Evolutionary conservation across 1,140 invertebrate genomes (phyloP), one percentile per base, ranked within the genome.

Genomic region (Leguminivora glycinivorella): DNA sequence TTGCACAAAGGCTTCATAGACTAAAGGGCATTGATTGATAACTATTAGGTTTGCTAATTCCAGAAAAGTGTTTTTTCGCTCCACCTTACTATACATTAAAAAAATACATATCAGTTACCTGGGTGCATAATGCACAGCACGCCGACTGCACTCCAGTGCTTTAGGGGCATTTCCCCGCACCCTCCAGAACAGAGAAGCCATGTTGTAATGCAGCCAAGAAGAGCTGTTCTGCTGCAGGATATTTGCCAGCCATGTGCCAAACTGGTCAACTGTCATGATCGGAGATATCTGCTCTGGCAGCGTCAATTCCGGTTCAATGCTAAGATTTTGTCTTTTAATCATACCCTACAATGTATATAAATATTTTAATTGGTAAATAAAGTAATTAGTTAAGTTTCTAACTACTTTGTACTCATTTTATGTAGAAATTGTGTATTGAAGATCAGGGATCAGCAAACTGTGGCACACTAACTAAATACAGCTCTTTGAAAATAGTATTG

Each of bases 181-280:
- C 67, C 96, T 93, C 97, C 96, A 98, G 92, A 96, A 98, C 70
- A 97, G 94, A 14, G 96, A 94, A 56, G 96, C 96, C 80, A 98
- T 92, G 83, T 97, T 96, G 80, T 97, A 95, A 81, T 97, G 94
- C 19, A 97, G 92, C 97, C 97, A 98, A 0, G 96, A 97, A 1
- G 95, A 94, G 56, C 92, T 94, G 85, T 98, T 97, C 83, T 93
- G 93, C 69, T 90, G 82, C 9, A 97, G 90, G 17, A 94, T 94
- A 70, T 93, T 91, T 25, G 94, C 93, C 68, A 95, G 92, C 78
- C 93, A 94, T 82, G 94, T 93, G 14, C 94, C 95, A 92, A 96
- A 96, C 78, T 93, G 93, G 75, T 93, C 93, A 60, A 94, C 89
- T 77, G 93, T 94, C 81, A 93, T 94, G 75, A 93, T 93, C 43